These are phyloP conservation scores for Epizoanthus stellaris DNA, from an alignment of 92 coral and sea anemone genomes.

Conservation along the genomic window DNA sequence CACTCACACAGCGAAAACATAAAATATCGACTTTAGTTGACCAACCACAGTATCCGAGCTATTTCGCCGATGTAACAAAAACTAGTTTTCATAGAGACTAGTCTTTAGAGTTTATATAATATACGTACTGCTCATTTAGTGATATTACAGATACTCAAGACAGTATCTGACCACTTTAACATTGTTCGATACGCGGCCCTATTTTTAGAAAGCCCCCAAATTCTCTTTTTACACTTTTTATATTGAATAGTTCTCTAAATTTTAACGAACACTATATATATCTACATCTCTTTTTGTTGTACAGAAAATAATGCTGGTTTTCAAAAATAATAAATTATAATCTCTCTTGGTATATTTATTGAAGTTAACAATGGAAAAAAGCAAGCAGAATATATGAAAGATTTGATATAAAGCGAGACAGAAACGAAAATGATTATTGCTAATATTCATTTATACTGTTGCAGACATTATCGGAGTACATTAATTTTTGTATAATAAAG, in stretches of 20 bases:
- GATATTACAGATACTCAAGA: not conserved
- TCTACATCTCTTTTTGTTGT: constrained; percentile 33
- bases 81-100: not conserved
- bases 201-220: not conserved
- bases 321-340: constrained; percentile 39
- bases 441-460: no score
- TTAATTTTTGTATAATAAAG: no score
- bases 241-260: constrained; percentile 25
- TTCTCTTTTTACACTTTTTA: constrained; percentile 9
- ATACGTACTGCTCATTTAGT: not conserved
- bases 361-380: not conserved
- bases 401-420: not conserved
- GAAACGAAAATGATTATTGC: not conserved
- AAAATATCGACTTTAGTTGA: not conserved
- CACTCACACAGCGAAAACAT: not conserved
- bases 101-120: not conserved
- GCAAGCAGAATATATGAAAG: not conserved
- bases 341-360: constrained; percentile 28
- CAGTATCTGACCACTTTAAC: not conserved
- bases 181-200: not conserved
- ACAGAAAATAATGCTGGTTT: constrained; percentile 26
- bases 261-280: constrained; percentile 25
- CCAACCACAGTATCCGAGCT: not conserved
- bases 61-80: not conserved
- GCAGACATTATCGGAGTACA: no score